These are phyloP conservation scores for Caenorhabditis angaria DNA, from an alignment of 2,888 invertebrate genomes.

Conservation along the genomic window DNA sequence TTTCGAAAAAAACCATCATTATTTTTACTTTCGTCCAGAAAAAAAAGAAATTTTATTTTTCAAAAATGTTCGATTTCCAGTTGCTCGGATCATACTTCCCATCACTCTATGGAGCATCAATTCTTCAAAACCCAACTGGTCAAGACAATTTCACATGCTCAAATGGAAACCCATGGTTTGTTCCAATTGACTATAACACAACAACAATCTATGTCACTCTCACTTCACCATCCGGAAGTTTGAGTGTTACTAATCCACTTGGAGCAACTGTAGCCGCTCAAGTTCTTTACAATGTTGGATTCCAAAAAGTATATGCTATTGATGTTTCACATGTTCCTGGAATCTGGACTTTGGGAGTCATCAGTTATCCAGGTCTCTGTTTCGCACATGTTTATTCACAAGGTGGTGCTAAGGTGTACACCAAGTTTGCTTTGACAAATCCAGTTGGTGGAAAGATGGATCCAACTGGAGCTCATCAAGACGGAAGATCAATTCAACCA, in stretches of 20 bases:
- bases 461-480: slow-evolving; percentile 48
- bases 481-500: slow-evolving; percentile 38
- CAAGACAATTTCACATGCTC: slow-evolving; percentile 35
- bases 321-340: slow-evolving; percentile 37
- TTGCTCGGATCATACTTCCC: slow-evolving; percentile 47
- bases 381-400: slow-evolving; percentile 53
- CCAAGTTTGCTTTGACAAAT: slow-evolving; percentile 42
- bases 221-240: slow-evolving; percentile 35
- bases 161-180: slow-evolving; percentile 35
- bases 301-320: slow-evolving; percentile 46
- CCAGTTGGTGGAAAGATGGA: slow-evolving; percentile 28
- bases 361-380: slow-evolving; percentile 43
- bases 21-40: too few relatives aligned
- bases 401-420: slow-evolving; percentile 56
- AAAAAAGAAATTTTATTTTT: background rate
- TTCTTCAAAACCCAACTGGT: slow-evolving; percentile 53
- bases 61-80: slow-evolving; percentile 12
- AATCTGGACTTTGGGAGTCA: slow-evolving; percentile 31
- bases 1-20: too few relatives aligned
- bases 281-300: slow-evolving; percentile 25
- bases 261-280: slow-evolving; percentile 19
- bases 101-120: slow-evolving; percentile 44
- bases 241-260: slow-evolving; percentile 40
- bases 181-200: slow-evolving; percentile 53
- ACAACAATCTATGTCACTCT: slow-evolving; percentile 48